A percentile compares a stretch with the other conserved stretches of the same genome.
These are phyloP conservation scores for Limenitis arthemis DNA, from an alignment of 2,888 invertebrate species.

Conservation along the genomic window DNA sequence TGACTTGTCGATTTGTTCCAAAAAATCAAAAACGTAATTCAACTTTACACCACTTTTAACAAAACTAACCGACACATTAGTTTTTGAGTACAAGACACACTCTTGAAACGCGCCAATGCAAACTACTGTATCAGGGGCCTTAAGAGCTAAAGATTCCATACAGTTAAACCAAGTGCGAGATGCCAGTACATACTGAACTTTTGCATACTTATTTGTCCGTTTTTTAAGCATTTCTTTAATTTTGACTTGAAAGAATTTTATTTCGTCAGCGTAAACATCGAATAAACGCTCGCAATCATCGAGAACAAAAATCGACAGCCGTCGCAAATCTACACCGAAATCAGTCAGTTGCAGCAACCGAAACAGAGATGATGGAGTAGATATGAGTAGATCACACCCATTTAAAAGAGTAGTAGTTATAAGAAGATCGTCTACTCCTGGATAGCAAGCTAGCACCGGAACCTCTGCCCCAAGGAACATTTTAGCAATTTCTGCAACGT, in stretches of 20 bases:
- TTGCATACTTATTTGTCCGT: constrained; percentile 50
- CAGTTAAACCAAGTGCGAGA: constrained; percentile 76
- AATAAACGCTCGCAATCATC: constrained; percentile 79
- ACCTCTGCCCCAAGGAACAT: constrained; percentile 48
- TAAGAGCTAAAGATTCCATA: constrained; percentile 69
- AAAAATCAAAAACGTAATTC: constrained; percentile 55
- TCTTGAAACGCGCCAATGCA: constrained; percentile 82
- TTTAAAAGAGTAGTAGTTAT: constrained; percentile 66
- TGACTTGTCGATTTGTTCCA: constrained; percentile 53
- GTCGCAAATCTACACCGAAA: constrained; percentile 69
- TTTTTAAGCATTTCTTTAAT: constrained; percentile 56
- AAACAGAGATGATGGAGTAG: constrained; percentile 74
- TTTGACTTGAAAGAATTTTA: constrained; percentile 53
- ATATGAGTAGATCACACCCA: constrained; percentile 80
- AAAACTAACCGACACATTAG: constrained; percentile 46
- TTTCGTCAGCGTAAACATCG: constrained; percentile 61
- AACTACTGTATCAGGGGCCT: constrained; percentile 73
- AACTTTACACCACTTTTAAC: constrained; percentile 55
- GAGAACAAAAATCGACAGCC: constrained; percentile 76
- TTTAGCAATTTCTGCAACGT: constrained; percentile 51
- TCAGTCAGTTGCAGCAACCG: constrained; percentile 52
- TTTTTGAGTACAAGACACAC: constrained; percentile 79
- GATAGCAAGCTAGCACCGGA: constrained; percentile 50
- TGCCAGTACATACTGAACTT: constrained; percentile 73
- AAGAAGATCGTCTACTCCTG: constrained; percentile 50